Evolutionary conservation across 2,113 vertebrate species (phyloP).

Genomic region (Festucalex cinctus): DNA sequence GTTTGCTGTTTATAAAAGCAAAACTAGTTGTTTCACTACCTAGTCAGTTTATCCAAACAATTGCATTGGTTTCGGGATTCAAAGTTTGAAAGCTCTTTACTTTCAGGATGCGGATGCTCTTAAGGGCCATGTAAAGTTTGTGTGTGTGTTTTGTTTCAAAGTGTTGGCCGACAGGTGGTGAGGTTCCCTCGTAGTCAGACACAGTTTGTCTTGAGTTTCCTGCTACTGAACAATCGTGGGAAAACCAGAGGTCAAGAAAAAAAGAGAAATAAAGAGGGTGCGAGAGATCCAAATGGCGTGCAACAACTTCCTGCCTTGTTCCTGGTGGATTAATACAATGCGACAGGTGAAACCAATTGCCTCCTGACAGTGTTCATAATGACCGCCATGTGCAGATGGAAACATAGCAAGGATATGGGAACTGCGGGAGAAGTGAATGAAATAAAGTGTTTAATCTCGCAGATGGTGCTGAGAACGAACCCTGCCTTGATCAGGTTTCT

Average conservation of each 20-base stretch:
- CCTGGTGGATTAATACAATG: constrained; percentile 56
- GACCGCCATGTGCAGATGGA: constrained; percentile 44
- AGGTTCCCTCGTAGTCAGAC: constrained; percentile 56
- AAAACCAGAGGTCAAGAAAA: constrained; percentile 69
- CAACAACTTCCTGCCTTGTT: constrained; percentile 62
- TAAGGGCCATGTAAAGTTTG: not conserved
- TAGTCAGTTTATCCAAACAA: not conserved
- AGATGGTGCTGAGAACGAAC: constrained; percentile 5
- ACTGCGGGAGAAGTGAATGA: constrained; percentile 29
- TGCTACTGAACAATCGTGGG: constrained; percentile 75
- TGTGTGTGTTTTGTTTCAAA: constrained; percentile 3
- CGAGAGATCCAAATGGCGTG: constrained; percentile 54
- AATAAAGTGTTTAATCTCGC: not conserved
- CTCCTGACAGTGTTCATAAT: constrained; percentile 38
- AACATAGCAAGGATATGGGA: constrained; percentile 48
- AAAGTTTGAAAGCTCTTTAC: not conserved
- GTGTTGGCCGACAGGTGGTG: constrained; percentile 59
- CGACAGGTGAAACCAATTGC: constrained; percentile 69
- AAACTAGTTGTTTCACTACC: not conserved
- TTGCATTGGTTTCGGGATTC: not conserved
- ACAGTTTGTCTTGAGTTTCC: constrained; percentile 55
- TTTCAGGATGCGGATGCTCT: not conserved
- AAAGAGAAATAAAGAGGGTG: constrained; percentile 54
- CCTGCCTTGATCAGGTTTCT: not conserved
- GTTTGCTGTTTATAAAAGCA: not conserved